Percentiles rank a stretch among this genome's conserved stretches.
Conservation (phyloP, 2,888 invertebrate species). For the Gari tellinella region DNA sequence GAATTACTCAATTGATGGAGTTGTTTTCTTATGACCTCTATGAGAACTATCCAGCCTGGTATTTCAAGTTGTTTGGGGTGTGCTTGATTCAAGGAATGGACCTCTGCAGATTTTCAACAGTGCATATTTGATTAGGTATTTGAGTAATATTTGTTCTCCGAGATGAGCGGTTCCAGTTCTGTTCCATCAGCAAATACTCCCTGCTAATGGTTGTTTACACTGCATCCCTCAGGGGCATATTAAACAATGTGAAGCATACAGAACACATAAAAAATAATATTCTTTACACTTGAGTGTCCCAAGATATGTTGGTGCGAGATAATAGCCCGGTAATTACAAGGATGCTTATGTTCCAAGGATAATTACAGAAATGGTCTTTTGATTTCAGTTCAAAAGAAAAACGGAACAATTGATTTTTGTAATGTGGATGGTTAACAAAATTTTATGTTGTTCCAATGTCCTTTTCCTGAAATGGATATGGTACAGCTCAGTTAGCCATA, state of each 20-base stretch:
- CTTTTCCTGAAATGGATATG: too few species aligned
- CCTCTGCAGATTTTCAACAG: neutral
- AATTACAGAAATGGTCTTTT: too few species aligned
- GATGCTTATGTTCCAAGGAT: constrained; percentile 37
- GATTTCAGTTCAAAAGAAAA: too few species aligned
- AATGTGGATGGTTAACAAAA: too few species aligned
- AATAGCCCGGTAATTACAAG: constrained; percentile 46
- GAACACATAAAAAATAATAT: constrained; percentile 58
- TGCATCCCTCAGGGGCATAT: constrained; percentile 45
- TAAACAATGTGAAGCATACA: constrained; percentile 55
- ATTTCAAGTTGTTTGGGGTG: constrained; percentile 12
- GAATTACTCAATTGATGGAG: too few species aligned
- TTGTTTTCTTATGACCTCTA: neutral
- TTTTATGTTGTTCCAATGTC: too few species aligned
- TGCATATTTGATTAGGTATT: constrained; percentile 38
- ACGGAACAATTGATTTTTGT: too few species aligned
- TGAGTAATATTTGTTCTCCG: constrained; percentile 32
- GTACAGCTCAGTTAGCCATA: too few species aligned
- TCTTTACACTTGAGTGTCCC: constrained; percentile 50
- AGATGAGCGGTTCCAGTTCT: constrained; percentile 28
- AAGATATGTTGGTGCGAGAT: constrained; percentile 34
- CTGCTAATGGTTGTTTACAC: constrained; percentile 47
- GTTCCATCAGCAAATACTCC: constrained; percentile 30
- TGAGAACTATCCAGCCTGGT: constrained; percentile 7
- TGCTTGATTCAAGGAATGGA: too few species aligned